phyloP scores from a whole-genome alignment of 2,797 vertebrate species.

The Pteropus rufus region DNA sequence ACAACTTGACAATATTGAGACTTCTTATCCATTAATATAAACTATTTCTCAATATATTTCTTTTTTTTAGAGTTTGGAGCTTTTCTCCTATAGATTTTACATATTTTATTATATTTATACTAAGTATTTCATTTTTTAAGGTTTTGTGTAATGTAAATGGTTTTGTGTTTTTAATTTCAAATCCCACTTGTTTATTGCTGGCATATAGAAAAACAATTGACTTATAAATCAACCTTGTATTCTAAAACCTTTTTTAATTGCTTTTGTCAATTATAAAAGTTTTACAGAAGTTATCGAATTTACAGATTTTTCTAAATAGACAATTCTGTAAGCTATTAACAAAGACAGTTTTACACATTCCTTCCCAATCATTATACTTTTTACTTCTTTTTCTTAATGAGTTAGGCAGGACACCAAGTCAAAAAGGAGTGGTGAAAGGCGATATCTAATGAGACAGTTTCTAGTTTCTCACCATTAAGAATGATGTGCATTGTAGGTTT shows the following conservation, averaged over 20 bases:
- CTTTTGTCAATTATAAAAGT: background rate
- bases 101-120: no score
- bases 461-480: background rate
- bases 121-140: no score
- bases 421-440: background rate
- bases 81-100: no score
- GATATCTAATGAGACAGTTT: background rate
- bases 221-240: background rate
- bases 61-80: no score
- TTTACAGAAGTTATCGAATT: background rate
- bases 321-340: background rate
- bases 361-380: background rate
- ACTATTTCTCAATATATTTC: no score
- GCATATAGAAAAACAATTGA: background rate
- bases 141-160: no score
- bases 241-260: background rate
- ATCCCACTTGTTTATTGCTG: background rate
- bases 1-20: no score
- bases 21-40: no score
- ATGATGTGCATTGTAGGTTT: background rate
- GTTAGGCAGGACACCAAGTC: background rate
- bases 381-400: background rate
- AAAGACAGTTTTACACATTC: background rate
- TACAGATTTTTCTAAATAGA: background rate
- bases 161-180: no score